Percentiles rank a stretch among this genome's conserved stretches.
Conservation (phyloP, 2,888 invertebrate species). For the Empis stercorea region DNA sequence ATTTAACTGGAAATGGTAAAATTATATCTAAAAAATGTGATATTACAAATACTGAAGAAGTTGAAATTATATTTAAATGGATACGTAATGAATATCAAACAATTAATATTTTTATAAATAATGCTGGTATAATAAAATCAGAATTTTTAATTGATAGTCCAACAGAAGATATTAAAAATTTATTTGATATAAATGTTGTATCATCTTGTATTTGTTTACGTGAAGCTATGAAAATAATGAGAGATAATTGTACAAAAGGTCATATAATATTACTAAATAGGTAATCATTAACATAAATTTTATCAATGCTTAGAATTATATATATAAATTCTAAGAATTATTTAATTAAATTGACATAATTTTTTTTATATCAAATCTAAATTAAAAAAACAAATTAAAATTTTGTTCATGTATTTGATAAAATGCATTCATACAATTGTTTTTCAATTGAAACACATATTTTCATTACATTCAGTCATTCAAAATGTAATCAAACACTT, state of each 20-base stretch:
- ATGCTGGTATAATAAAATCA: conserved; percentile 34
- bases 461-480: too few species aligned
- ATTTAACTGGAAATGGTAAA: conserved; percentile 28
- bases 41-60: conserved; percentile 25
- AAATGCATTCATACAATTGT: too few species aligned
- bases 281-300: conserved; percentile 23
- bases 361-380: background rate
- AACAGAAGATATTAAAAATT: conserved; percentile 27
- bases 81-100: conserved; percentile 24
- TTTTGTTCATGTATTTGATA: too few species aligned
- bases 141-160: conserved; percentile 27
- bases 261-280: conserved; percentile 51
- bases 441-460: too few species aligned
- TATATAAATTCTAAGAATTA: background rate
- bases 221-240: conserved; percentile 44
- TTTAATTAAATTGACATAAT: background rate
- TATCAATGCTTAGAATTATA: background rate
- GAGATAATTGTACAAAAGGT: conserved; percentile 37
- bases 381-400: background rate
- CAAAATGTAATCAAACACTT: too few species aligned
- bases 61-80: conserved; percentile 26
- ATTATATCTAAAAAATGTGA: conserved; percentile 31
- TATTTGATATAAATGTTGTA: conserved; percentile 42
- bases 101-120: conserved; percentile 33
- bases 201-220: conserved; percentile 43